Conservation (phyloP, 1,140 invertebrate genomes). For the Colletes gigas region DNA sequence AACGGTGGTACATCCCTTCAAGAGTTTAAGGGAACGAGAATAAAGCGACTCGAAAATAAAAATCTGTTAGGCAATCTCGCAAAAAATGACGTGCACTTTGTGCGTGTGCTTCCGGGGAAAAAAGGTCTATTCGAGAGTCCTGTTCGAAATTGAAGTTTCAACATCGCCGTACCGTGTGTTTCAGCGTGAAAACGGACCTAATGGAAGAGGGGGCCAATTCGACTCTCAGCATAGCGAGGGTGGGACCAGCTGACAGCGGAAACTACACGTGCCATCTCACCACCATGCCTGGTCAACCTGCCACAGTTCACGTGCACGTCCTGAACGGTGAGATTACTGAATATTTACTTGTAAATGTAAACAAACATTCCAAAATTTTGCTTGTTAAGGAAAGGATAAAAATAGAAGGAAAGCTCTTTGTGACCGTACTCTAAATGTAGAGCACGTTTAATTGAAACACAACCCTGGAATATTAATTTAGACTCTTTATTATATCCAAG, state of each 20-base stretch:
- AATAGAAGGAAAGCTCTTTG: too few species aligned
- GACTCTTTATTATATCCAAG: too few species aligned
- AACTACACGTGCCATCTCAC: constrained; percentile 90
- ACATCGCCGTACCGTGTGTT: constrained; percentile 37
- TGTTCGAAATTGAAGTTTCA: constrained; percentile 40
- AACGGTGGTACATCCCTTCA: too few species aligned
- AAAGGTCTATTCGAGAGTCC: not conserved
- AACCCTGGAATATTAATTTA: too few species aligned
- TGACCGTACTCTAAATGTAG: too few species aligned
- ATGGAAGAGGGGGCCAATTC: constrained; percentile 89
- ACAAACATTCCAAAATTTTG: not conserved
- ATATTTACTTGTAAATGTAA: not conserved
- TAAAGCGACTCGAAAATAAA: not conserved
- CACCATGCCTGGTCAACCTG: constrained; percentile 81
- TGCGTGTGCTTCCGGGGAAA: not conserved
- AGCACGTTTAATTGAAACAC: too few species aligned
- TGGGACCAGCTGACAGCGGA: constrained; percentile 88
- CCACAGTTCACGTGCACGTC: constrained; percentile 87
- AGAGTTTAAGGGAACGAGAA: too few species aligned
- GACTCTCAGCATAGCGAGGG: constrained; percentile 87
- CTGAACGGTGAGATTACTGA: constrained; percentile 84
- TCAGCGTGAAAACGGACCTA: constrained; percentile 88
- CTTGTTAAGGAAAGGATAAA: too few species aligned
- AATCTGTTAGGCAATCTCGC: not conserved
- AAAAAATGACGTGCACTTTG: constrained; percentile 8